Percentiles rank a stretch among this genome's conserved stretches.
These are phyloP conservation scores for Atta cephalotes DNA, from an alignment of 1,140 invertebrate species.

Conservation along the genomic window DNA sequence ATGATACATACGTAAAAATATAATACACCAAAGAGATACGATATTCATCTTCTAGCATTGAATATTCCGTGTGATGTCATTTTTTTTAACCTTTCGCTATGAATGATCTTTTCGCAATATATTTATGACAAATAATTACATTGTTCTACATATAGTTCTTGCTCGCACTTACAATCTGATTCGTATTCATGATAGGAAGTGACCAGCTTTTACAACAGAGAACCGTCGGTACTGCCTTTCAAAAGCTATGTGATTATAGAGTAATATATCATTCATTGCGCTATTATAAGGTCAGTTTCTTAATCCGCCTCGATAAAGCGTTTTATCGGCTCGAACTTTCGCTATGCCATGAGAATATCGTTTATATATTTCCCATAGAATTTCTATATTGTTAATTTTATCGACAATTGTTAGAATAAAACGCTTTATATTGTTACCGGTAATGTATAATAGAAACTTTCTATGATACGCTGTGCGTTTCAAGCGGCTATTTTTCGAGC, in stretches of 20 bases:
- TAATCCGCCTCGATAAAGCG: conserved; percentile 28
- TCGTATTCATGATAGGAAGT: conserved; percentile 37
- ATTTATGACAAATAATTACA: conserved; percentile 41
- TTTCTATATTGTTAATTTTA: conserved; percentile 72
- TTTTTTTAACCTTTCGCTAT: conserved; percentile 31
- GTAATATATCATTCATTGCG: conserved; percentile 56
- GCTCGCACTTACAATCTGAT: conserved; percentile 26
- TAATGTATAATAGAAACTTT: conserved; percentile 60
- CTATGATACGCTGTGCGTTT: conserved; percentile 45
- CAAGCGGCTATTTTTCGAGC: conserved; percentile 54
- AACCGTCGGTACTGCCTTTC: conserved; percentile 67
- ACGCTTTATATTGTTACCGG: conserved; percentile 67
- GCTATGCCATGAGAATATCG: conserved; percentile 44
- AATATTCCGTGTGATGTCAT: conserved; percentile 39
- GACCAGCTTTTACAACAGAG: conserved; percentile 50
- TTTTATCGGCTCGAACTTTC: conserved; percentile 61
- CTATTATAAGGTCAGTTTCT: conserved; percentile 43
- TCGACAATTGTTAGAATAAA: conserved; percentile 64
- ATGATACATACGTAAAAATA: conserved; percentile 32
- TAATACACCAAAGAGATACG: conserved; percentile 65
- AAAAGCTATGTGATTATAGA: conserved; percentile 61
- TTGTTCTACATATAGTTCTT: conserved; percentile 43
- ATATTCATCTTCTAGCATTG: conserved; percentile 54
- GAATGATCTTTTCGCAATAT: conserved; percentile 8
- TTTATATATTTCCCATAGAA: conserved; percentile 71